Conservation (phyloP, 2,113 vertebrate genomes). For the Callospermophilus lateralis region DNA sequence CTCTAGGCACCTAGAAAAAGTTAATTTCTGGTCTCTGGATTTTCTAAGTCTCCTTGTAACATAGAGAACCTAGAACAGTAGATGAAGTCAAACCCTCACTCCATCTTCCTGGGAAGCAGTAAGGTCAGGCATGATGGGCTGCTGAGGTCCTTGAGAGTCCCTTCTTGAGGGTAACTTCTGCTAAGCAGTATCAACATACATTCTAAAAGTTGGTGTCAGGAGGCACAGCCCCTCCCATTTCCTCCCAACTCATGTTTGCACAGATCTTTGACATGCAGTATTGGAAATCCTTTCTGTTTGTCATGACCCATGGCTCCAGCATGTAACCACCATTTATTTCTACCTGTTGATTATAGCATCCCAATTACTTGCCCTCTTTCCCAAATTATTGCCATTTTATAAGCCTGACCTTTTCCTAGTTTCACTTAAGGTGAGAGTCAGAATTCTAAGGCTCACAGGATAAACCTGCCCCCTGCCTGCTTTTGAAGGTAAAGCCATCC, state of each 20-base stretch:
- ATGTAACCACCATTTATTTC: not conserved
- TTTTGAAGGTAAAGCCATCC: not conserved
- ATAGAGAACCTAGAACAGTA: not conserved
- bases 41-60: not conserved
- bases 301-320: not conserved
- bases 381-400: not conserved
- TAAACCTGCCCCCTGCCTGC: not conserved
- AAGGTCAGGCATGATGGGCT: not conserved
- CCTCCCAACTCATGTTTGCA: not conserved
- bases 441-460: accelerated
- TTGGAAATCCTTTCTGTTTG: not conserved
- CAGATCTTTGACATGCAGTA: not conserved
- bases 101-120: not conserved
- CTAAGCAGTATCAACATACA: not conserved
- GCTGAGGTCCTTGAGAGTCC: not conserved
- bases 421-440: not conserved
- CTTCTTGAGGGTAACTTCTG: no score
- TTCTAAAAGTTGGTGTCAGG: not conserved
- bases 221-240: not conserved
- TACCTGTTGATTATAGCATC: not conserved
- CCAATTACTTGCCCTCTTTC: not conserved
- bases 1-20: not conserved
- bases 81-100: not conserved
- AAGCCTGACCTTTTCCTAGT: not conserved
- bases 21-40: not conserved